Evolutionary conservation across 2,888 invertebrate genomes (phyloP).

Genomic region (Plebejus anna): DNA sequence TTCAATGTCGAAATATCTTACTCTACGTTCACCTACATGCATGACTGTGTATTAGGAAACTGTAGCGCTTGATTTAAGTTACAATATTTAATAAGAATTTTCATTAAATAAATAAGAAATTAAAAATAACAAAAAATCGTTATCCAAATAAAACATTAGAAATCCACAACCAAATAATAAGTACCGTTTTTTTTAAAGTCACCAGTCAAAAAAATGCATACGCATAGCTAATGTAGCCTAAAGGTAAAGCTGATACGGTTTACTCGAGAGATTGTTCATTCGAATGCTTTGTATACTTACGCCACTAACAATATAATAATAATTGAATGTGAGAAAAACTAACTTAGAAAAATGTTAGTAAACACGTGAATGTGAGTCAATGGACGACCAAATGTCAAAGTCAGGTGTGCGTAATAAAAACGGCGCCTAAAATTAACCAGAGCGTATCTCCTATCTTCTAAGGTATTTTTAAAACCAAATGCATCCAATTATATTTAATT

Average conservation of each 20-base stretch:
- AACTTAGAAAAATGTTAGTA: neutral
- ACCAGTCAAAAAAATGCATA: neutral
- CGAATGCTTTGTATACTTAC: too few relatives aligned
- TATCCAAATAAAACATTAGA: too few relatives aligned
- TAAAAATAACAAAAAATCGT: too few relatives aligned
- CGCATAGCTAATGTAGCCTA: neutral
- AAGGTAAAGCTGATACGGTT: too few relatives aligned
- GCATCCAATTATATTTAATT: neutral
- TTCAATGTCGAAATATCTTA: conserved; percentile 4
- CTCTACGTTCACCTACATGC: neutral
- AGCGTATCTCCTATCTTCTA: conserved; percentile 3
- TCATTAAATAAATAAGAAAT: neutral
- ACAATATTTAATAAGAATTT: neutral
- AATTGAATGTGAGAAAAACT: too few relatives aligned
- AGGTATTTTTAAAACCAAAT: neutral
- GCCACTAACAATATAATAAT: too few relatives aligned
- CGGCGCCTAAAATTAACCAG: neutral
- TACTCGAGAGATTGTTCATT: too few relatives aligned
- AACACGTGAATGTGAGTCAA: neutral
- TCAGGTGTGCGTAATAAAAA: neutral
- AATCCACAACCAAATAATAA: too few relatives aligned
- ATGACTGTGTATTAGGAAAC: conserved; percentile 12
- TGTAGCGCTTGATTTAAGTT: neutral
- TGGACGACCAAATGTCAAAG: neutral
- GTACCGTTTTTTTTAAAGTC: too few relatives aligned